Evolutionary conservation across 1,140 invertebrate species (phyloP), one percentile per base, ranked within the genome.

Genomic region (Macrotrachela quadricornifera): DNA sequence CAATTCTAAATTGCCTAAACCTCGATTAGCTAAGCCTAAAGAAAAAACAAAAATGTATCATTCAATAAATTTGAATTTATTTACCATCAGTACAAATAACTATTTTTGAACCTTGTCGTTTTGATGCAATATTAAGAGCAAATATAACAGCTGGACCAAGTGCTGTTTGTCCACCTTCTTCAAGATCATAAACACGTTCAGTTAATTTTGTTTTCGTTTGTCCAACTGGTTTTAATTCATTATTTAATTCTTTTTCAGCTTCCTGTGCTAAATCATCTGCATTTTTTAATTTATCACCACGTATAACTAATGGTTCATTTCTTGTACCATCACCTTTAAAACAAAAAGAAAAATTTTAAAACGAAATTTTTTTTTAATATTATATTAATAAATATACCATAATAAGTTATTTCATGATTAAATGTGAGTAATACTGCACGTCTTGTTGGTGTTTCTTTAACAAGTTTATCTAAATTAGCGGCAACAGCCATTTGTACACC

Each of bases 401-500:
- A 36, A 10, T 44, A 36, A n/a, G 18, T 46, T 43, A 65, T 64
- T 56, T 65, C 63, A 59, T 61, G 65, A 51, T 61, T 65, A 50
- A 68, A 68, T 10, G 60, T 59, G 38, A 68, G 59, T 1, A 68
- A 50, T 2, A 58, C 64, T 17, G 64, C 64, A 40, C 63, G 46
- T 58, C 61, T 61, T 51, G 64, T 57, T 6, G 66, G 66, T 45
- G 59, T 59, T 21, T 61, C 59, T 42, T 59, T 60, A 1, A 50
- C 47, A 60, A 68, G 62, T 45, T 64, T 59, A n/a, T 59, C 58
- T 16, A 68, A 56, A 56, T 68, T 65, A 54, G 64, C 60, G 48
- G 65, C 65, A 17, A 68, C 62, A n/a, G 66, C 66, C 21, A 65
- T 64, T 56, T 68, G 66, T 15, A 65, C 63, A 11, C 63, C 60